Percentiles rank a stretch among this genome's conserved stretches.
These are phyloP conservation scores for Drosophila jambulina DNA, from an alignment of 1,140 invertebrate species.

Conservation along the genomic window DNA sequence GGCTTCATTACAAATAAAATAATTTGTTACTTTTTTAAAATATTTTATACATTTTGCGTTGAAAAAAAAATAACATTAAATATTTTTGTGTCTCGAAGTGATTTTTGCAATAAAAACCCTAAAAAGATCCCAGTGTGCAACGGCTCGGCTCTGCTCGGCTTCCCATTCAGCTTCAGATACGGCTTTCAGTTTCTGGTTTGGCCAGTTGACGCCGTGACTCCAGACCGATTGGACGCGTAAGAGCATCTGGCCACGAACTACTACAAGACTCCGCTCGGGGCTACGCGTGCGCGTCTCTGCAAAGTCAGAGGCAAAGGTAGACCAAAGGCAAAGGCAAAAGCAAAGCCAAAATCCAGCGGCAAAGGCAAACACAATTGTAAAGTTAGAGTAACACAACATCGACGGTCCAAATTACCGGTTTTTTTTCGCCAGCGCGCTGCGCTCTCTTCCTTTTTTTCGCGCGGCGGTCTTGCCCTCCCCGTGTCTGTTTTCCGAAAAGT, in stretches of 20 bases:
- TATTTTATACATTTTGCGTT: too few relatives aligned
- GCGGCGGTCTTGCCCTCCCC: slow-evolving; percentile 40
- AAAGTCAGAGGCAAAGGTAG: slow-evolving; percentile 41
- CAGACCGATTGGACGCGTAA: slow-evolving; percentile 55
- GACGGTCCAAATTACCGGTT: slow-evolving; percentile 68
- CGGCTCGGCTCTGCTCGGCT: slow-evolving; percentile 9
- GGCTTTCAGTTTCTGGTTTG: slow-evolving; percentile 41
- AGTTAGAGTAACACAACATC: slow-evolving; percentile 38
- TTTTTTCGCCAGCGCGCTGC: slow-evolving; percentile 43
- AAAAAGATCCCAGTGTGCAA: neutral
- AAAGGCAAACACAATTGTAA: slow-evolving; percentile 40
- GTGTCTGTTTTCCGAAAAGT: slow-evolving; percentile 62
- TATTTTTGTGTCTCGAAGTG: too few relatives aligned
- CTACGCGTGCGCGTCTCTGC: slow-evolving; percentile 64
- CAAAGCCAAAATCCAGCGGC: slow-evolving; percentile 41
- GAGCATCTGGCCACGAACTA: slow-evolving; percentile 16
- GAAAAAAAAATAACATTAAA: too few relatives aligned
- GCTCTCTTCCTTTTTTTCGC: slow-evolving; percentile 62
- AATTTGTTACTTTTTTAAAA: too few relatives aligned
- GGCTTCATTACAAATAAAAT: too few relatives aligned
- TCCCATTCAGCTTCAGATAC: slow-evolving; percentile 16
- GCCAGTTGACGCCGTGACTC: slow-evolving; percentile 65
- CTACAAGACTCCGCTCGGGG: slow-evolving; percentile 22
- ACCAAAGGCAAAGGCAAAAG: slow-evolving; percentile 29
- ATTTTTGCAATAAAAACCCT: neutral